A percentile compares a stretch with the other conserved stretches of the same genome.
phyloP scores from a whole-genome alignment of 1,140 invertebrate species.

The Temnothorax curvispinosus region DNA sequence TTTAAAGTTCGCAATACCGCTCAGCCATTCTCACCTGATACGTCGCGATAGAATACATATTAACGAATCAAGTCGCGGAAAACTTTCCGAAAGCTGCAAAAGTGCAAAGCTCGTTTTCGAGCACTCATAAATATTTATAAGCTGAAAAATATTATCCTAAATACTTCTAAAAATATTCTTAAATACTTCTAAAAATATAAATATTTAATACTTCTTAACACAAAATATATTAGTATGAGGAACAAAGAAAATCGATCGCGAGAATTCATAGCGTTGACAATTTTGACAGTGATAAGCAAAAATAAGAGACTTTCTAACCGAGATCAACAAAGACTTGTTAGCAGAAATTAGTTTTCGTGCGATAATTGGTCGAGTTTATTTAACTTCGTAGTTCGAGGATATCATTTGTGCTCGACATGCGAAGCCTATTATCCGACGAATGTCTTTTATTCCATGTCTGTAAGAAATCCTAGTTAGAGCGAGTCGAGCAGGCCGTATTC shows the following conservation, averaged over 20 bases:
- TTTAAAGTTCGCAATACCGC: slow-evolving; percentile 64
- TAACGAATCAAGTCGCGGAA: slow-evolving; percentile 56
- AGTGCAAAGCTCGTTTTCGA: background rate
- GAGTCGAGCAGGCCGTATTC: slow-evolving; percentile 15
- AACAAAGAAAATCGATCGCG: background rate
- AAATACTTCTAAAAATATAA: background rate
- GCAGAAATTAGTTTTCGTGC: slow-evolving; percentile 50
- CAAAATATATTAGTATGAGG: background rate
- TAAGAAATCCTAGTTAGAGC: slow-evolving; percentile 59
- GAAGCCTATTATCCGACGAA: slow-evolving; percentile 18
- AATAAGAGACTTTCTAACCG: slow-evolving; percentile 30
- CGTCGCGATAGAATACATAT: slow-evolving; percentile 63
- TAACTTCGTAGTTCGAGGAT: slow-evolving; percentile 5
- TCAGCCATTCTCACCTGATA: slow-evolving; percentile 58
- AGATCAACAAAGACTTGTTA: slow-evolving; percentile 37
- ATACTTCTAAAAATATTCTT: background rate
- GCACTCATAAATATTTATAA: background rate
- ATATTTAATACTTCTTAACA: background rate
- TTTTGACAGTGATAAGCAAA: slow-evolving; percentile 43
- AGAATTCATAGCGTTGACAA: background rate
- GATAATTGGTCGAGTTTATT: slow-evolving; percentile 67
- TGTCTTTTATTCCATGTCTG: slow-evolving; percentile 49
- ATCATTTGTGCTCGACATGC: slow-evolving; percentile 17
- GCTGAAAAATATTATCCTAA: background rate
- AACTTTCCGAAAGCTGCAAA: slow-evolving; percentile 20